These are phyloP conservation scores for Eulithis prunata DNA, from an alignment of 2,888 invertebrate species.

Conservation along the genomic window DNA sequence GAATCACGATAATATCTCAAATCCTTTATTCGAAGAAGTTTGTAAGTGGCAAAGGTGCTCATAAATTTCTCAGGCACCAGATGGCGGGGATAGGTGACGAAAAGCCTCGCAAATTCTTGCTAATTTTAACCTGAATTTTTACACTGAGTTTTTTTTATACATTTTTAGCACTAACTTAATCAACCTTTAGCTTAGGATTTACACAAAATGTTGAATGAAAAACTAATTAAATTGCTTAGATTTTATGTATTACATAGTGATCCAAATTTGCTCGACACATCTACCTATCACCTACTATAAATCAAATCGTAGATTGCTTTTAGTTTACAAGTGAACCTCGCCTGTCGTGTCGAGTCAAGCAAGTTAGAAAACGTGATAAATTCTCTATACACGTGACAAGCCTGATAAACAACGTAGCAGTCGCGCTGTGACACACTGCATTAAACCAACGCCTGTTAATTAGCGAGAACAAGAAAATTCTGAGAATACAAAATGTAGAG, in stretches of 20 bases:
- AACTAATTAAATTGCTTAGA: too few species aligned
- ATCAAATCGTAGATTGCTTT: conserved; percentile 29
- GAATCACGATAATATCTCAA: conserved; percentile 35
- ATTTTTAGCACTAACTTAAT: neutral
- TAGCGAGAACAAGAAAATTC: conserved; percentile 23
- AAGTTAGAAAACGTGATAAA: conserved; percentile 60
- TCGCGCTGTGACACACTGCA: conserved; percentile 34
- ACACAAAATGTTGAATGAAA: too few species aligned
- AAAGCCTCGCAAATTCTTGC: conserved; percentile 39
- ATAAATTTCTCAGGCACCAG: conserved; percentile 56
- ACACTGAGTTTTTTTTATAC: neutral
- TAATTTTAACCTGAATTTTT: conserved; percentile 26
- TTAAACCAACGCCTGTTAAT: conserved; percentile 31
- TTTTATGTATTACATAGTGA: too few species aligned
- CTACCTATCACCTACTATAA: conserved; percentile 6
- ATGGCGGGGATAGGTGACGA: conserved; percentile 60
- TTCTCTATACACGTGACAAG: conserved; percentile 64
- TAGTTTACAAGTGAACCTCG: conserved; percentile 43
- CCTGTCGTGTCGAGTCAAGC: conserved; percentile 46
- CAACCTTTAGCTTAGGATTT: too few species aligned
- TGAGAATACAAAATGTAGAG: neutral
- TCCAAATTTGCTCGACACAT: too few species aligned
- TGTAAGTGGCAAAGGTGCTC: conserved; percentile 50
- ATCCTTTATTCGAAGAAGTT: conserved; percentile 45
- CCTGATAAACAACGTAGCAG: conserved; percentile 60